Evolutionary conservation across 2,113 vertebrate genomes (phyloP), one percentile per base, ranked within the genome.

Genomic region (Clarias gariepinus): DNA sequence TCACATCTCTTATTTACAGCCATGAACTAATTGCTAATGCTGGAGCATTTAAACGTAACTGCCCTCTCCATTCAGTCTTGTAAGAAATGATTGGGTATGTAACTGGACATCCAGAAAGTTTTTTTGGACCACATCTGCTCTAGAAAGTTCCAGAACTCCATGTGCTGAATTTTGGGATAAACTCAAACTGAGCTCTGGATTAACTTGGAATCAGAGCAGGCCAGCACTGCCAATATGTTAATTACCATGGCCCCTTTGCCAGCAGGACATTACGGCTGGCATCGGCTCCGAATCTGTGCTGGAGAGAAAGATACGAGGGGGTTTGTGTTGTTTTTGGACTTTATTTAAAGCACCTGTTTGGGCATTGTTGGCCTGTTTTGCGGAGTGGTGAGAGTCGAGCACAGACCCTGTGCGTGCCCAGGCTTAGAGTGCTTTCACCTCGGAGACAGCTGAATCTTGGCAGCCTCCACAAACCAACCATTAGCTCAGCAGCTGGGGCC

Each of bases 301-400:
- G 87, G 73, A 81, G 53, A 84, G 74, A 36, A 19, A 30, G 64
- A 79, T 66, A 47, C 78, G 91, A 85, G 88, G 85, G 88, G 80
- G 77, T 87, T 53, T 87, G 63, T 84, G 77, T 89, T 91, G 41
- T 71, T 88, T 74, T 63, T 85, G 79, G 53, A 85, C 77, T 90
- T 89, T 86, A 83, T 87, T 86, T 63, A 77, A 84, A 88, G 90
- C 91, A 92, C 90, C 90, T 93, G 92, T 88, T 91, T 60, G 21
- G 81, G 85, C 74, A 84, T 87, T 90, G 90, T 88, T 80, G 85
- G 33, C 33, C 33, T 1, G 33, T 36, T 36, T 36, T 36, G 41
- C 88, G 88, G 87, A 92, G 88, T 28, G 85, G 87, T 88, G 90
- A 88, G 88, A 91, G 83, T 91, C 87, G 28, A 85, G 83, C 85